A percentile compares a stretch with the other conserved stretches of the same genome.
Evolutionary conservation across 2,113 vertebrate genomes (phyloP).

Genomic region (Ciconia boyciana): DNA sequence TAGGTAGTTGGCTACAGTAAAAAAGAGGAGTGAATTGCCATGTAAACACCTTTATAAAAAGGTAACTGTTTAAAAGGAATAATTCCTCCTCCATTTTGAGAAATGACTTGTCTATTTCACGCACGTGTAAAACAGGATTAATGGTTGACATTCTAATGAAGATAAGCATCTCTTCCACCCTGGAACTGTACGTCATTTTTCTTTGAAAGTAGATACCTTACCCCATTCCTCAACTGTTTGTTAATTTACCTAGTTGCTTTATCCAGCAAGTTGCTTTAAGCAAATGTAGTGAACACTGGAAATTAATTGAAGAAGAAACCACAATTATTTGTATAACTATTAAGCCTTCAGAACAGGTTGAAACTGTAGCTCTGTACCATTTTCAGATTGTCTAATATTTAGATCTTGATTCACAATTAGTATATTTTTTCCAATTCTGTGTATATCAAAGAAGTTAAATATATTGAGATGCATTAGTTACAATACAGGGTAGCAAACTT

Average conservation of each 20-base stretch:
- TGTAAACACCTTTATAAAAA: background rate
- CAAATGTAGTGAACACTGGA: background rate
- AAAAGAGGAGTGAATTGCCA: background rate
- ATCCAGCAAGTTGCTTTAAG: background rate
- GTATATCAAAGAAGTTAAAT: background rate
- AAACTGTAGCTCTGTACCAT: background rate
- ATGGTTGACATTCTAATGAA: background rate
- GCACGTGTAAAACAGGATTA: background rate
- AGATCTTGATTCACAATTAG: fast-evolving
- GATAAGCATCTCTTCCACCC: background rate
- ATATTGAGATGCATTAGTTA: background rate
- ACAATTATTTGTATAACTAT: background rate
- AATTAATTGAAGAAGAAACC: background rate
- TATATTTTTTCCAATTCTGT: background rate
- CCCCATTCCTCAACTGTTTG: background rate
- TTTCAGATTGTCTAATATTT: background rate
- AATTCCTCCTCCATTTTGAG: background rate
- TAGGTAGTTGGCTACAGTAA: background rate
- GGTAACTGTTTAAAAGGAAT: background rate
- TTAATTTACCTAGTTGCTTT: background rate
- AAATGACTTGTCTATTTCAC: background rate
- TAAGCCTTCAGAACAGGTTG: background rate
- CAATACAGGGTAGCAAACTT: background rate
- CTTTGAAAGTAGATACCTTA: background rate
- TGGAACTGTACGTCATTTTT: background rate